These are phyloP conservation scores for Hippocampus abdominalis DNA, from an alignment of 2,113 vertebrate species.

Conservation along the genomic window DNA sequence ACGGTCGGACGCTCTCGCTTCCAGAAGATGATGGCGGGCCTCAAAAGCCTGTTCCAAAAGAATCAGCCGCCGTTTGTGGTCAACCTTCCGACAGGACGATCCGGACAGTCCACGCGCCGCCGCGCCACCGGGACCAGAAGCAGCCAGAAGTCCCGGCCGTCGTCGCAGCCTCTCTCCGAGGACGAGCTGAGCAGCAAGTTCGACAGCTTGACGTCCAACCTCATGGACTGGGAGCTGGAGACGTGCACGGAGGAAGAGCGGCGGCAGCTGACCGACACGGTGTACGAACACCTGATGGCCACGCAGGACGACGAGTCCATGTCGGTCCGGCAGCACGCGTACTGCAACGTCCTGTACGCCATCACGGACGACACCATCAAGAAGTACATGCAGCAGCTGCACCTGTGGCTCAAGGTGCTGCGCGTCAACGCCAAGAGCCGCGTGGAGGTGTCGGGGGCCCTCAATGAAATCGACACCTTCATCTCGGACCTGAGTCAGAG, in stretches of 20 bases:
- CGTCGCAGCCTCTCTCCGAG: not conserved
- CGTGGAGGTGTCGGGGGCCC: not conserved
- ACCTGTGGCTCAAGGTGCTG: conserved; percentile 6
- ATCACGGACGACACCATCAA: conserved; percentile 8
- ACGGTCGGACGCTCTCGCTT: not conserved
- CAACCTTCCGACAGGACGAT: not conserved
- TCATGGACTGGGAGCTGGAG: conserved; percentile 1
- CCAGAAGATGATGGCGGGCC: conserved; percentile 5
- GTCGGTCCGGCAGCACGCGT: not conserved
- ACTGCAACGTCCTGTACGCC: conserved; percentile 1
- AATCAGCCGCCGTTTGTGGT: not conserved
- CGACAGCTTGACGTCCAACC: not conserved
- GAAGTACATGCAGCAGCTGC: conserved; percentile 6
- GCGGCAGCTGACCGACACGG: not conserved
- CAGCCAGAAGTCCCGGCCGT: not conserved
- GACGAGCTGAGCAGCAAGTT: conserved; percentile 2
- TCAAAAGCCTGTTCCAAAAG: conserved; percentile 4
- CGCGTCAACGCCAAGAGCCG: conserved; percentile 7
- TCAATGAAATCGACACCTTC: conserved; percentile 7
- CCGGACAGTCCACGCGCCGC: not conserved
- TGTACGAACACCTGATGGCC: conserved; percentile 2
- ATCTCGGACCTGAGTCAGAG: not conserved
- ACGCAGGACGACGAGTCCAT: not conserved
- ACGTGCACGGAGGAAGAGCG: conserved; percentile 1
- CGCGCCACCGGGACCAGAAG: not conserved